Evolutionary conservation across 23 tunicate genomes (phyloP), one percentile per base, ranked within the genome.

Genomic region (Botrylloides violaceus): DNA sequence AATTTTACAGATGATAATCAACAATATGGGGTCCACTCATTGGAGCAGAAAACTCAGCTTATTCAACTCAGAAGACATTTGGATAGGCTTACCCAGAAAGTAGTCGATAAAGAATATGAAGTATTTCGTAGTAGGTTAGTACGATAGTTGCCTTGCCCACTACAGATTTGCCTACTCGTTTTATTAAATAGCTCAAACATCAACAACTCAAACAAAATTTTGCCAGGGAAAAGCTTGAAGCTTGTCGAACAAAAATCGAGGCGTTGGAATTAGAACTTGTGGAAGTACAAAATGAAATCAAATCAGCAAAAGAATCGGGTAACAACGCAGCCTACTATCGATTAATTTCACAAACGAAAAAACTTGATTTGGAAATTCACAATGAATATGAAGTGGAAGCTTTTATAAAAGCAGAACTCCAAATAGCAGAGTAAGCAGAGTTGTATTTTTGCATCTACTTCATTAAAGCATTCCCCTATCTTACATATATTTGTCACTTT

Each of bases 151-250:
- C 22, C 0, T 60, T n/a, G n/a, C n/a, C n/a, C n/a, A n/a, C n/a
- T n/a, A n/a, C n/a, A n/a, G n/a, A n/a, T n/a, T n/a, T n/a, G n/a
- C n/a, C n/a, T n/a, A n/a, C n/a, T n/a, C n/a, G n/a, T n/a, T n/a
- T n/a, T n/a, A n/a, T n/a, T n/a, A n/a, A n/a, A n/a, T n/a, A n/a
- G n/a, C n/a, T n/a, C n/a, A n/a, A n/a, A n/a, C n/a, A n/a, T n/a
- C n/a, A n/a, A n/a, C n/a, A n/a, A n/a, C n/a, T n/a, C n/a, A n/a
- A n/a, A n/a, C n/a, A n/a, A n/a, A n/a, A n/a, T n/a, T n/a, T n/a
- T n/a, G n/a, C n/a, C 72, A 87, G 95, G 50, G 95, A 87, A 55
- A 84, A 87, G 57, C 60, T 87, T 27, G 29, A 62, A 22, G 95
- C 95, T 7, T 76, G 81, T 57, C 61, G 86, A 2, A 81, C 81